Evolutionary conservation across 2,113 vertebrate species (phyloP), one percentile per base, ranked within the genome.

Genomic region (Micronycteris hirsuta): DNA sequence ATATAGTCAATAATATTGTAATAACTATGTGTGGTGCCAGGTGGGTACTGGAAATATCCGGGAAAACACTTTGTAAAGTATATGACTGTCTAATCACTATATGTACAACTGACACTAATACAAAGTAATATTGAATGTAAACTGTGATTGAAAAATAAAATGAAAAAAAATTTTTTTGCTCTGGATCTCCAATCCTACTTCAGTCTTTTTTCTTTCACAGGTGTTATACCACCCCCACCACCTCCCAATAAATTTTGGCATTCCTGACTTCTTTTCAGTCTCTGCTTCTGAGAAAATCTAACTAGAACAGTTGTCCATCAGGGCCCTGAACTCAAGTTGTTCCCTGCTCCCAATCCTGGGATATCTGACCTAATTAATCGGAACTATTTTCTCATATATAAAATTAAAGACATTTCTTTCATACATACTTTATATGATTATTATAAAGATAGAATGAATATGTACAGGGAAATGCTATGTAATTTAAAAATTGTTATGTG

Each of bases 381-480:
- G 47, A 67, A 58, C 24, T 73, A 13, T 91, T 91, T 56, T 52
- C 81, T 83, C 52, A 71, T 12, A 17, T 14, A n/a, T 54, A 74
- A 86, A 84, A 71, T 83, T 93, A 92, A 96, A 89, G 73, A 58
- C 14, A 90, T 31, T 49, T 38, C n/a, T 84, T 90, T 78, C 36
- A 38, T 43, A 70, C 15, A 56, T 84, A 41, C 0, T 73, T 89
- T 22, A 81, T 45, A 68, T 65, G 38, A 49, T 71, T 76, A 74
- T 45, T 61, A 54, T 93, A 74, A 89, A 31, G 49, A 74, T 71
- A 78, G 77, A 56, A 78, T 52, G 24, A 80, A 65, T 22, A 58
- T 28, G 22, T 80, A 14, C 33, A 49, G 13, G 38, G 81, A 91
- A 95, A 82, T 67, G 58, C n/a, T 52, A 71, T 81, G 47, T 20